Evolutionary conservation across 2,888 invertebrate species (phyloP).

Genomic region (Spicauda simplicius): DNA sequence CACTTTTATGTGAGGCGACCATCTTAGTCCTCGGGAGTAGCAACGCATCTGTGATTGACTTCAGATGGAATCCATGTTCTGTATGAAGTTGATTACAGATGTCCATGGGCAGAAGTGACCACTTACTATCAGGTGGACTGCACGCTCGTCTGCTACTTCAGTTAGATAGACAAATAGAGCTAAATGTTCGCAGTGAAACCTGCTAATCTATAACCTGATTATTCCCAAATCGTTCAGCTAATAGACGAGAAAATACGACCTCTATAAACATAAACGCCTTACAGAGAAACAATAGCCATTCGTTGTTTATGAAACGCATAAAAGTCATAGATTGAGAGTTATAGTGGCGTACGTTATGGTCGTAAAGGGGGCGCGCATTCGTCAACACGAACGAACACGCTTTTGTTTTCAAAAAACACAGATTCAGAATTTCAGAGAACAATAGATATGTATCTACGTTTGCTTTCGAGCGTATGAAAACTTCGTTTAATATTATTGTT

Average conservation of each 20-base stretch:
- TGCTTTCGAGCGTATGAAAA: too few relatives aligned
- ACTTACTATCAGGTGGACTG: too few relatives aligned
- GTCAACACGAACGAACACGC: background rate
- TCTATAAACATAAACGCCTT: slow-evolving; percentile 21
- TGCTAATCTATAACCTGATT: background rate
- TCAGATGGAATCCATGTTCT: too few relatives aligned
- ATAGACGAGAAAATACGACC: background rate
- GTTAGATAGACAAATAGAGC: too few relatives aligned
- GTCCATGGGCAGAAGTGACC: too few relatives aligned
- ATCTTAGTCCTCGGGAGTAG: too few relatives aligned
- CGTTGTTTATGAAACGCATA: slow-evolving; percentile 28
- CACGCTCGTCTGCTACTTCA: too few relatives aligned
- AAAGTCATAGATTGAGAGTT: slow-evolving; percentile 28
- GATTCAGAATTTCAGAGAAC: background rate
- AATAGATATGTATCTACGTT: background rate
- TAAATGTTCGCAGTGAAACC: too few relatives aligned
- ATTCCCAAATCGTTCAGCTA: background rate
- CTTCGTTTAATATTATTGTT: too few relatives aligned
- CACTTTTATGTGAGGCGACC: too few relatives aligned
- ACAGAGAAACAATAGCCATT: slow-evolving; percentile 27
- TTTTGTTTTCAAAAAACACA: background rate
- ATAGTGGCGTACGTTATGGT: background rate
- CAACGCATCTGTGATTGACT: too few relatives aligned
- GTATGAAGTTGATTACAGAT: too few relatives aligned
- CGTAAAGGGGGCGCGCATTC: background rate